Percentiles rank a stretch among this genome's conserved stretches.
phyloP scores from a whole-genome alignment of 2,797 vertebrate species.

The Danionella dracula region DNA sequence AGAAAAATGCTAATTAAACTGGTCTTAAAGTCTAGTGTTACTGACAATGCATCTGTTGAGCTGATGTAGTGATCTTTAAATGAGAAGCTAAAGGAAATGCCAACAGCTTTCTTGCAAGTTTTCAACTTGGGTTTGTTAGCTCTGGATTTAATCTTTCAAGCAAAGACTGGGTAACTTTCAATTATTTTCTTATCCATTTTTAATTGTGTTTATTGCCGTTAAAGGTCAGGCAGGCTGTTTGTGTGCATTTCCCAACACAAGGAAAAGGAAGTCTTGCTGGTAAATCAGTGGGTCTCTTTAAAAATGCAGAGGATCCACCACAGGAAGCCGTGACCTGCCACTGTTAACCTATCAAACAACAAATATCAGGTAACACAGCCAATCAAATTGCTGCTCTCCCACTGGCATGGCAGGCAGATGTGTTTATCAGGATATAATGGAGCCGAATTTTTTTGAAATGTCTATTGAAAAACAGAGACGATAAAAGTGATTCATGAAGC shows the following conservation, averaged over 20 bases:
- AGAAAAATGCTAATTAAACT: constrained; percentile 10
- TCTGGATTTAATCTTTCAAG: constrained; percentile 45
- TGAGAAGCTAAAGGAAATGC: constrained; percentile 44
- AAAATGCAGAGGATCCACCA: constrained; percentile 64
- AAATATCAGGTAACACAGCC: constrained; percentile 68
- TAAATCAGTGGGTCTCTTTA: constrained; percentile 67
- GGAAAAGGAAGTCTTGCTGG: constrained; percentile 58
- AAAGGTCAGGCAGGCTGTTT: constrained; percentile 71
- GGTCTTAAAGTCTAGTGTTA: not conserved
- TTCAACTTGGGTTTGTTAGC: constrained; percentile 37
- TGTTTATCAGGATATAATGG: constrained; percentile 24
- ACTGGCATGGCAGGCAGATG: constrained; percentile 30
- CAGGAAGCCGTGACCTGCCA: constrained; percentile 60
- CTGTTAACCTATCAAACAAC: constrained; percentile 70
- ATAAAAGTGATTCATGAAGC: too few relatives aligned
- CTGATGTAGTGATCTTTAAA: constrained; percentile 28
- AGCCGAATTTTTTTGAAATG: not conserved
- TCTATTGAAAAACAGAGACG: too few relatives aligned
- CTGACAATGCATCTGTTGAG: constrained; percentile 14
- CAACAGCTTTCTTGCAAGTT: constrained; percentile 26
- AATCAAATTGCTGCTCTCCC: constrained; percentile 50
- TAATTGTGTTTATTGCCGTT: constrained; percentile 75
- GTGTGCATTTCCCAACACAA: constrained; percentile 59
- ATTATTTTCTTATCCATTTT: constrained; percentile 79
- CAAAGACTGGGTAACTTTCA: constrained; percentile 69